Base-by-base conservation (phyloP, 2,888 invertebrate species). In the Hypomecis atomaria region DNA sequence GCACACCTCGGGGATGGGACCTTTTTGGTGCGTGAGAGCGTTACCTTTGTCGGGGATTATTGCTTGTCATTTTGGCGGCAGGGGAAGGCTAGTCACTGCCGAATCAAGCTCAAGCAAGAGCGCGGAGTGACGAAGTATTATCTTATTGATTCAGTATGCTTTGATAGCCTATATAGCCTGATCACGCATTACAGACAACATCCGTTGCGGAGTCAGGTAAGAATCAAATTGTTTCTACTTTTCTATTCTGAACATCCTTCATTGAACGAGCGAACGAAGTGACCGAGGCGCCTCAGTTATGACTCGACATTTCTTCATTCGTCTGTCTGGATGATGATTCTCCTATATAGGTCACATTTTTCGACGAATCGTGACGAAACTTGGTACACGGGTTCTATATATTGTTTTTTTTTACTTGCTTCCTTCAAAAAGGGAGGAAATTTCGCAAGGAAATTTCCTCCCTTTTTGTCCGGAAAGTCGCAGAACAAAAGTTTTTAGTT, bases 21-120 rank as follows among this genome's bases (percentile, higher is more conserved):
- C 0, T 98, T 98, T 84, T 93, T 98, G 37, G 99, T 99, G 0
- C 94, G 99, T 38, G 97, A 98, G 75, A 98, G 98, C 82, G 98
- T 98, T 36, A 99, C 98, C 0, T 99, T 99, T 88, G 97, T 98
- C 0, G 99, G 99, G 0, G 99, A 99, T 86, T 99, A 98, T 83
- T 98, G 98, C 68, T 90, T 99, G 36, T 99, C 98, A 0, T 99
- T 99, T 89, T 98, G 97, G 98, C 94, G 98, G 10, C 95, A 96
- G 75, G 97, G 96, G 47, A 95, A 96, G 79, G 97, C 97, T 0
- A 98, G 98, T 86, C 99, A 99, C 84, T 98, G 98, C 83, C 94
- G 98, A 50, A 99, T 99, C 65, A 96, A 97, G 81, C 93, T 98
- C 56, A 97, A 97, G 78, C 98, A 98, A 81, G 98, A 98, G 68